phyloP scores from a whole-genome alignment of 2,888 invertebrate species.

The Gnatocerus cornutus region DNA sequence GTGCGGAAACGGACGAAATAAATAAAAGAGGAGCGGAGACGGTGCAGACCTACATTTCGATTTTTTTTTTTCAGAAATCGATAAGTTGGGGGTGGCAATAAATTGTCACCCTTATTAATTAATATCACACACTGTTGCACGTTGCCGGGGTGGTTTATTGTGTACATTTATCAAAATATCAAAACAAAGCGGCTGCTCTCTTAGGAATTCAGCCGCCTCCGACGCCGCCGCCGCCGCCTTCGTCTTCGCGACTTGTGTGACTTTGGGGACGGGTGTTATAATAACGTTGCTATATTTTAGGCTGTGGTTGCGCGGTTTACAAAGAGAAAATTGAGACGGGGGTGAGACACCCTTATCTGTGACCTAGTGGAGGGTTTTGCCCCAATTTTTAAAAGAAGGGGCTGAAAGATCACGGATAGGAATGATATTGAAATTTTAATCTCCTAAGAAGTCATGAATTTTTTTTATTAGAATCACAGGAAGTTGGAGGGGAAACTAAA shows the following conservation, averaged over 20 bases:
- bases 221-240: slow-evolving; percentile 8
- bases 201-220: slow-evolving; percentile 52
- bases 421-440: too few species aligned
- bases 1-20: slow-evolving; percentile 38
- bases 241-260: slow-evolving; percentile 27
- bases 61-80: background rate
- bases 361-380: background rate
- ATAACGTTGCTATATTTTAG: slow-evolving; percentile 59
- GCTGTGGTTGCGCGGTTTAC: slow-evolving; percentile 46
- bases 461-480: too few species aligned
- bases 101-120: slow-evolving; percentile 34
- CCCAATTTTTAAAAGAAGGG: slow-evolving; percentile 1
- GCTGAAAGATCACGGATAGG: too few species aligned
- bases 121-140: slow-evolving; percentile 40
- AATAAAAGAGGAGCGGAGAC: slow-evolving; percentile 24
- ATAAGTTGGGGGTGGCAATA: slow-evolving; percentile 15
- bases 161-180: slow-evolving; percentile 60
- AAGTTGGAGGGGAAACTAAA: too few species aligned
- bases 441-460: too few species aligned
- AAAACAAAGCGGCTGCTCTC: slow-evolving; percentile 53
- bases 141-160: slow-evolving; percentile 53
- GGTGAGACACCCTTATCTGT: slow-evolving; percentile 6
- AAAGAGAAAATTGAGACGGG: slow-evolving; percentile 24
- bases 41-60: background rate
- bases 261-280: slow-evolving; percentile 47